Conservation (phyloP, 2,113 vertebrate genomes). For the Protobothrops flavoviridis region DNA sequence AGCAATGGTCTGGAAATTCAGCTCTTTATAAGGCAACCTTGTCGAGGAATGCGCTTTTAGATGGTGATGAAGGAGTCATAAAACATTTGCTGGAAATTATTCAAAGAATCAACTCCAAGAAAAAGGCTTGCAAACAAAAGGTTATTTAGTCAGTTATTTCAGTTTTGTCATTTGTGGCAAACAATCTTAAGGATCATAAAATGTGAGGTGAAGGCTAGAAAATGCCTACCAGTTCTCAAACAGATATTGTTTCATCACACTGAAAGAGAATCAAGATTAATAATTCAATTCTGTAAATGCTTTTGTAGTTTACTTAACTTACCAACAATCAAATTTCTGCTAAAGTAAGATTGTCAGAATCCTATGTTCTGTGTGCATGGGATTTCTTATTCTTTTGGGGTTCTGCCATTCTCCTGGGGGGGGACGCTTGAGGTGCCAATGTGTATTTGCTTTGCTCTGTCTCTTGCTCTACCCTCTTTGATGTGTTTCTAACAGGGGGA, state of each 20-base stretch:
- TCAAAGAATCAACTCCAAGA: neutral
- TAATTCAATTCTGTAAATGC: neutral
- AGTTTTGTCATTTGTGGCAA: neutral
- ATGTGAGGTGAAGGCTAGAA: neutral
- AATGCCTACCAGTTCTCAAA: neutral
- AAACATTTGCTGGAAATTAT: neutral
- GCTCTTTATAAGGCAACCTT: neutral
- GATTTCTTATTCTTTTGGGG: too few species aligned
- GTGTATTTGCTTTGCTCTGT: too few species aligned
- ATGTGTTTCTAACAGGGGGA: too few species aligned
- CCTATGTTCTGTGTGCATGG: too few species aligned
- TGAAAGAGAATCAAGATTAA: neutral
- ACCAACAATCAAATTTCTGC: neutral
- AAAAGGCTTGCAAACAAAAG: neutral
- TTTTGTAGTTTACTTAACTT: neutral
- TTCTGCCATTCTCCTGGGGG: too few species aligned
- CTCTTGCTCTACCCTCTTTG: too few species aligned
- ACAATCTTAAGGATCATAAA: neutral
- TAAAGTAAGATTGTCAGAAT: neutral
- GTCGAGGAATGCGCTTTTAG: neutral
- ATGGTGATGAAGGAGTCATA: neutral
- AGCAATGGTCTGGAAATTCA: neutral
- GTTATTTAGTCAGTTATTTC: neutral
- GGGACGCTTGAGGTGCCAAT: too few species aligned
- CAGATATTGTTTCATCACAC: neutral